Conservation (phyloP, 2,113 vertebrate species). For the Ictalurus furcatus region DNA sequence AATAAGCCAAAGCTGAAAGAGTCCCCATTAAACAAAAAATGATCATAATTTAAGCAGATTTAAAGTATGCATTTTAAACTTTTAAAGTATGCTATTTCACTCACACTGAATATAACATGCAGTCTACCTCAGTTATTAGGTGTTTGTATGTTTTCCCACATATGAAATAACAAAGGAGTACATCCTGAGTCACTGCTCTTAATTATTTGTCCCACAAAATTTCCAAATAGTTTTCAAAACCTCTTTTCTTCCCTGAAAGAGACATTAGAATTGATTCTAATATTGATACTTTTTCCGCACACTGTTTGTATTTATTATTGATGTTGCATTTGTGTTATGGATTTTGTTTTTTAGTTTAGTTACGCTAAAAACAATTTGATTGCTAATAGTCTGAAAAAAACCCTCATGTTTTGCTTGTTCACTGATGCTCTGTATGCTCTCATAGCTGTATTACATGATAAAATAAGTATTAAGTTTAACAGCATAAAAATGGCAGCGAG, state of each 20-base stretch:
- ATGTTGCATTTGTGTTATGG: too few relatives aligned
- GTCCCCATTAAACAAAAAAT: background rate
- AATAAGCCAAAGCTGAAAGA: background rate
- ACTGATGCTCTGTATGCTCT: too few relatives aligned
- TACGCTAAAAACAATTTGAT: background rate
- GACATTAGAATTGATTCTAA: background rate
- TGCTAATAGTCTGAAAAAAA: background rate
- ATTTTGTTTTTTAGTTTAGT: too few relatives aligned
- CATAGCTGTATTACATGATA: too few relatives aligned
- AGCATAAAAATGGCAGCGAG: background rate
- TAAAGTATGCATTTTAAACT: background rate
- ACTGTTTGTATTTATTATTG: background rate
- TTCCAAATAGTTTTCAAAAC: background rate
- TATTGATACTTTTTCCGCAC: background rate
- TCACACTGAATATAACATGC: background rate
- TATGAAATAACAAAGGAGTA: background rate
- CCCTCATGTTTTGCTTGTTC: too few relatives aligned
- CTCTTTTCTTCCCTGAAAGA: background rate
- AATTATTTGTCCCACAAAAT: background rate
- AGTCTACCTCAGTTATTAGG: background rate
- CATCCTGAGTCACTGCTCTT: background rate
- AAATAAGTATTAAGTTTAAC: too few relatives aligned
- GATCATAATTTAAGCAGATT: background rate
- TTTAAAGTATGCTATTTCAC: too few relatives aligned
- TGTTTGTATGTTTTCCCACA: background rate